Evolutionary conservation across 2,888 invertebrate genomes (phyloP).

Genomic region (Leptinotarsa rubiginosa): DNA sequence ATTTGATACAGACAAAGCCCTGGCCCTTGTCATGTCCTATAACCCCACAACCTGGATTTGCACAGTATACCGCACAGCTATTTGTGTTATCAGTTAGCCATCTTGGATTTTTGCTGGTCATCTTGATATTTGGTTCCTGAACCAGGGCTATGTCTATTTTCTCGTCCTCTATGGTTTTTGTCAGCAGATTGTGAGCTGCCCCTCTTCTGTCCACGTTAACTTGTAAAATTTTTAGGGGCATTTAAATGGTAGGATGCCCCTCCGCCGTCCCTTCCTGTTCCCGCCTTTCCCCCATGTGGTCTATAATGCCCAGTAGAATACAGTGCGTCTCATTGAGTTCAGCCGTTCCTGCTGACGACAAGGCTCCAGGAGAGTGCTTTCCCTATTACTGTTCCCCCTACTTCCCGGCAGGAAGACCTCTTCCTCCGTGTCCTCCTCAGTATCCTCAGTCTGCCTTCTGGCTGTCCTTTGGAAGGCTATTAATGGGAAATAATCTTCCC

Average conservation of each 20-base stretch:
- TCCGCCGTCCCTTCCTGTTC: not conserved
- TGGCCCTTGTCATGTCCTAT: not conserved
- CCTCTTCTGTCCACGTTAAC: constrained; percentile 20
- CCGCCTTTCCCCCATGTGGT: not conserved
- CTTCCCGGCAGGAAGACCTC: not conserved
- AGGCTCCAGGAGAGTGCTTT: not conserved
- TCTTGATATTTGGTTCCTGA: constrained; percentile 10
- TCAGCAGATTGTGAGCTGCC: constrained; percentile 1
- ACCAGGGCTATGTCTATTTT: constrained; percentile 8
- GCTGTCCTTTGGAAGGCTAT: not conserved
- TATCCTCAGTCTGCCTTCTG: not conserved
- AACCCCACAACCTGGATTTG: not conserved
- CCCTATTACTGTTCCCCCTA: not conserved
- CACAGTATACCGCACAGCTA: not conserved
- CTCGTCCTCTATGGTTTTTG: not conserved
- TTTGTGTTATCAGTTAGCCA: not conserved
- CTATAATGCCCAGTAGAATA: not conserved
- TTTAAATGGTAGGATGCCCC: not conserved
- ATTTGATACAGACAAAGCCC: constrained; percentile 14
- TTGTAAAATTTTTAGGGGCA: constrained; percentile 18
- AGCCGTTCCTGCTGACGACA: not conserved
- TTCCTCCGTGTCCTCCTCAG: not conserved
- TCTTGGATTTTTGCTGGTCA: not conserved
- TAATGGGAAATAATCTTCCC: not conserved
- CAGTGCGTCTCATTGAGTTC: not conserved